Base-by-base conservation (phyloP, 2,797 vertebrate genomes). In the Peromyscus melanophrys region DNA sequence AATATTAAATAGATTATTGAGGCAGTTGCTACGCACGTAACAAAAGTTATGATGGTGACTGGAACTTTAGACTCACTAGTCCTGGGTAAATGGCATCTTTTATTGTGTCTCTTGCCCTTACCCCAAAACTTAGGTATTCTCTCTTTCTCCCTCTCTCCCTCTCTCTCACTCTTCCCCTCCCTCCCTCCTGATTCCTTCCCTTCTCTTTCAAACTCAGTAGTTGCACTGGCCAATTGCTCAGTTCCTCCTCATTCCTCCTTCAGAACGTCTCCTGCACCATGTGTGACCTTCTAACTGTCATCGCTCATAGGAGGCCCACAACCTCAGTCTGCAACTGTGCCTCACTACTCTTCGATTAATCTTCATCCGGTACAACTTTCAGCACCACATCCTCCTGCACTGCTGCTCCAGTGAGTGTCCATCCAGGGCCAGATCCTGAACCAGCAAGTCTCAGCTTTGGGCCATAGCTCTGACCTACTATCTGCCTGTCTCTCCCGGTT, bases 371-470 rank as follows among this genome's bases (percentile, higher is more conserved):
- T n/a, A 76, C 92, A 92, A 67, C 40, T 93, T 86, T 93, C 57
- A 23, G 55, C 3, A 5, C 57, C 17, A 52, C 80, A 89, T 95
- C 88, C 40, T 87, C n/a, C 69, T 43, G 19, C 34, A 49, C n/a
- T 97, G 80, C 13, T 89, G 93, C 81, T 97, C 37, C 17, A 92
- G 59, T 57, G 59, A 90, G 52, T 78, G 67, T 78, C 55, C 52
- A 40, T 71, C 69, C 21, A 57, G 49, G 29, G 43, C n/a, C 46
- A 92, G n/a, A 19, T 92, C 43, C 46, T 59, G 29, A 94, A 76
- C 40, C 75, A 89, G 31, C 16, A 40, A 40, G 85, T 89, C 69
- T 78, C 29, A 67, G 61, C 63, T 16, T 78, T 77, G 40, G 69
- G 83, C 37, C 76, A 78, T 34, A 31, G 17, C 29, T 59, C 89